Evolutionary conservation across 2,797 vertebrate species (phyloP), one percentile per base, ranked within the genome.

Genomic region (Hydrolagus colliei): DNA sequence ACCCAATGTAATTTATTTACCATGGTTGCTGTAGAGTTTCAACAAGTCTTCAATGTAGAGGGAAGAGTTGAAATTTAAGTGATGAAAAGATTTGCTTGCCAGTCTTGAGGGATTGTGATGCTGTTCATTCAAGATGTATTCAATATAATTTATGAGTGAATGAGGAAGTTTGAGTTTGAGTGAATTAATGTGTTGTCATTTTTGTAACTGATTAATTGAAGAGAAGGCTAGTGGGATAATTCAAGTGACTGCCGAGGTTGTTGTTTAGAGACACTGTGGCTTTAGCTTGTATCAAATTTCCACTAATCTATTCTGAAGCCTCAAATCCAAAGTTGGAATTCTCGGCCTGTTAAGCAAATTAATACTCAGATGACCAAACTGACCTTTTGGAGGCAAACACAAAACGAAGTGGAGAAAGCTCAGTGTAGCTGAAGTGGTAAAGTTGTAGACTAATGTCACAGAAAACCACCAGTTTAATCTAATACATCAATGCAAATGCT

Each of bases 201-300:
- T 89, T 73, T 89, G 73, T 90, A 89, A 87, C 78, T 86, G 88
- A 91, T 88, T 88, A 88, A 86, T 88, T 85, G 86, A 91, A 89
- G 86, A 88, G 89, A 89, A 91, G 87, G 88, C 88, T 65, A 86
- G 87, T 20, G 77, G 88, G 86, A 87, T 90, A 90, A 91, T 92
- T 91, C 87, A 90, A 88, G 85, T 90, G 78, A 74, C 80, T 90
- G 89, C 89, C 86, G 87, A 90, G 82, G 86, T 73, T 73, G 84
- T 78, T 91, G 86, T 88, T 90, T 90, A 88, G 88, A 86, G 59
- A 20, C 86, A 78, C 77, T 67, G 73, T 84, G 52, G 86, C 88
- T 89, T 87, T 87, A 90, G 87, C 67, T 87, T 87, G 80, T 0
- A 75, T 84, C 76, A 87, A 0, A 35, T 0, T 88, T 86, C 82